Evolutionary conservation across 2,797 vertebrate genomes (phyloP).

Genomic region (Brachyalestes nurse): DNA sequence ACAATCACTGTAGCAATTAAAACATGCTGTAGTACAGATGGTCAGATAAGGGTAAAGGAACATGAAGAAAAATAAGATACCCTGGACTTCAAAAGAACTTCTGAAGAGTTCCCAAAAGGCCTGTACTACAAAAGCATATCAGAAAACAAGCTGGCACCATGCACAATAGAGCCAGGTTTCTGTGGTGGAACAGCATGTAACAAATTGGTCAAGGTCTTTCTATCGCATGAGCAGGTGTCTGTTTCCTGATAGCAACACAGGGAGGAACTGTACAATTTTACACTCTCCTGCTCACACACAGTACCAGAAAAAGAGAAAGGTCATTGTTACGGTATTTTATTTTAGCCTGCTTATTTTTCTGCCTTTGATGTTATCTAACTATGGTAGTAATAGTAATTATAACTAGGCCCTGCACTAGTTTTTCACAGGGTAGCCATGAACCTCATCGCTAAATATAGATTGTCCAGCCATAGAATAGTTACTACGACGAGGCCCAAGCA

Average conservation of each 20-base stretch:
- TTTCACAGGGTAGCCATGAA: no score
- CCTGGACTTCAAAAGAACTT: slow-evolving; percentile 19
- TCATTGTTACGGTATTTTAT: no score
- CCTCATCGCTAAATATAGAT: no score
- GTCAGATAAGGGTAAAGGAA: slow-evolving; percentile 19
- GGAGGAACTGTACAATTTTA: background rate
- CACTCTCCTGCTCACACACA: background rate
- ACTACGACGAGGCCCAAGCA: no score
- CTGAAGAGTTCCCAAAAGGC: slow-evolving; percentile 36
- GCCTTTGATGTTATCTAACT: no score
- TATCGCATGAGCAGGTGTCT: slow-evolving; percentile 21
- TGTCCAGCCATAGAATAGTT: no score
- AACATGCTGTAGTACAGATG: slow-evolving; percentile 19
- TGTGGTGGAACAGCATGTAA: slow-evolving; percentile 31
- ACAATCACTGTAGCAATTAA: slow-evolving; percentile 10
- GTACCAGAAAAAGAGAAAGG: background rate
- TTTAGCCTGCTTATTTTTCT: no score
- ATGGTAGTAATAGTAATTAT: no score
- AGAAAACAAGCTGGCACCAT: slow-evolving; percentile 35
- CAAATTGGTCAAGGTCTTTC: slow-evolving; percentile 38
- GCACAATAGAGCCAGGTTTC: slow-evolving; percentile 31
- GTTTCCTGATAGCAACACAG: slow-evolving; percentile 7
- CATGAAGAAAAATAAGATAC: slow-evolving; percentile 25
- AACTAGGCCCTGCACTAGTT: no score
- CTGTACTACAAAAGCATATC: slow-evolving; percentile 47